Evolutionary conservation across 1,140 invertebrate genomes (phyloP).

Genomic region (Caerostris darwini): DNA sequence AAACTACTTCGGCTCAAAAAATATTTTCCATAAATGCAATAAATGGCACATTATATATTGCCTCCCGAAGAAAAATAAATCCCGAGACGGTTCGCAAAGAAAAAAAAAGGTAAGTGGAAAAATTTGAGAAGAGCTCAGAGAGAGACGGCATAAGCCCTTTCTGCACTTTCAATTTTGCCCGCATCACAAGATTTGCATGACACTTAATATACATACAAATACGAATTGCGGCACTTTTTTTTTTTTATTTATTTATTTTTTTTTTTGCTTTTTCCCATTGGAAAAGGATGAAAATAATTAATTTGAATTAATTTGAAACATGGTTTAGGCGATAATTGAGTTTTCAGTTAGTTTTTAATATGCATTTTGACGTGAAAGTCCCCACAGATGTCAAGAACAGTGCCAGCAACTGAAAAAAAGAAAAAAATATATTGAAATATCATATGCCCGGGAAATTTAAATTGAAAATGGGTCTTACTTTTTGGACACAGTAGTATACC

Average conservation of each 20-base stretch:
- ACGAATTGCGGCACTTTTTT: neutral
- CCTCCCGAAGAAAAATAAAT: neutral
- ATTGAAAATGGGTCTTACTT: too few species aligned
- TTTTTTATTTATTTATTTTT: neutral
- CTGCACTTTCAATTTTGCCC: conserved; percentile 48
- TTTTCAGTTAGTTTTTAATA: too few species aligned
- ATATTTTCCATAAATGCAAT: neutral
- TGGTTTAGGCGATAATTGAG: too few species aligned
- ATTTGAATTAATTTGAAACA: too few species aligned
- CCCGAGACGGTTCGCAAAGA: neutral
- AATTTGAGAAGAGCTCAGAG: neutral
- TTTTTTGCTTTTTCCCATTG: too few species aligned
- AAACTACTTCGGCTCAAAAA: neutral
- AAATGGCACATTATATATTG: neutral
- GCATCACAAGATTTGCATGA: conserved; percentile 56
- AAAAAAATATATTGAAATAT: too few species aligned
- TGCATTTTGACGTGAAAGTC: too few species aligned
- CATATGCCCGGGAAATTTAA: too few species aligned
- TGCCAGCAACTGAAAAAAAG: too few species aligned
- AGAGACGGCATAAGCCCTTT: neutral
- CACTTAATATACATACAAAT: conserved; percentile 51
- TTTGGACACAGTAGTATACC: too few species aligned
- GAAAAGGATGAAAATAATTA: too few species aligned
- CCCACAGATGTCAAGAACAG: too few species aligned
- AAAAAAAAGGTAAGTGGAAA: neutral